Conservation (phyloP, 2,888 invertebrate genomes). For the Vanessa cardui region DNA sequence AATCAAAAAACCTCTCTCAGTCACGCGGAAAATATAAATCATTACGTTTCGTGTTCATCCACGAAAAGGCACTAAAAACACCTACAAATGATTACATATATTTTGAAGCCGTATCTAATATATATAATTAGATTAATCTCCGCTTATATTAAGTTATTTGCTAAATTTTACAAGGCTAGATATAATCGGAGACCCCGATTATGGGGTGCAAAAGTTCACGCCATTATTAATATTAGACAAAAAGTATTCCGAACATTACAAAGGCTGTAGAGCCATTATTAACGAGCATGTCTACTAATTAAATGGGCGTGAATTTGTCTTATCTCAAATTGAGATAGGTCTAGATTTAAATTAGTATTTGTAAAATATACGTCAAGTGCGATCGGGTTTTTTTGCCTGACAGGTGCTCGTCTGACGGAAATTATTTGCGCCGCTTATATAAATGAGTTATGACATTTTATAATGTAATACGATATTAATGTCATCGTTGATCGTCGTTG, state of each 20-base stretch:
- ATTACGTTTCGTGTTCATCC: background rate
- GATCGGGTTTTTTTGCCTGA: conserved; percentile 12
- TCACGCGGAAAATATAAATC: background rate
- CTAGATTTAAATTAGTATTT: conserved; percentile 34
- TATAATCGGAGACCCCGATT: conserved; percentile 14
- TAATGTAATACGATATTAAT: conserved; percentile 6
- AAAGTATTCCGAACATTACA: conserved; percentile 7
- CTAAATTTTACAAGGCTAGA: conserved; percentile 1
- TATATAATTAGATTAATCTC: background rate
- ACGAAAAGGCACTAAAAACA: background rate
- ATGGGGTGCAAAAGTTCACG: conserved; percentile 28
- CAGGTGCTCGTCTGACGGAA: conserved; percentile 7
- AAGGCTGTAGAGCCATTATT: conserved; percentile 27
- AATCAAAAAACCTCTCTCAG: background rate
- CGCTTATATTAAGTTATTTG: background rate
- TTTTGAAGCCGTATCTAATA: background rate
- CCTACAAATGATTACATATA: background rate
- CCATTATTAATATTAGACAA: conserved; percentile 6
- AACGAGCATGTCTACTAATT: conserved; percentile 27
- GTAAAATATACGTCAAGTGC: conserved; percentile 19
- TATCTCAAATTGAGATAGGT: conserved; percentile 27
- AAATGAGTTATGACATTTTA: conserved; percentile 7
- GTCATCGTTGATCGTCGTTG: background rate
- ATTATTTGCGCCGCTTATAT: background rate
- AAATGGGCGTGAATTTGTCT: conserved; percentile 18